phyloP scores from a whole-genome alignment of 2,888 invertebrate species.

The Lasioglossum marginatum region DNA sequence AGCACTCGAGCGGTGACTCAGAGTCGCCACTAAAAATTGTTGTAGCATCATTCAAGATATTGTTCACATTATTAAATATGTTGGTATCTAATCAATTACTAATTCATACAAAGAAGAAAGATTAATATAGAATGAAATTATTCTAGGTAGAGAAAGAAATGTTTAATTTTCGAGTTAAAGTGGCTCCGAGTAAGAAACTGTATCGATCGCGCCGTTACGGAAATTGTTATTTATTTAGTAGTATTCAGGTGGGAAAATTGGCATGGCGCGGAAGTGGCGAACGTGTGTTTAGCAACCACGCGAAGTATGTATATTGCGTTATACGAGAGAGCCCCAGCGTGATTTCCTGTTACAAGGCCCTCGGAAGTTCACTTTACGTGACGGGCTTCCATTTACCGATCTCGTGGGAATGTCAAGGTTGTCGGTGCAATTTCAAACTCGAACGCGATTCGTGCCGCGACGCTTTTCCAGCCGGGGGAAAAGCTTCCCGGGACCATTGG shows the following conservation, averaged over 20 bases:
- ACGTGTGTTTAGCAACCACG: not conserved
- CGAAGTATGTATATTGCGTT: slow-evolving; percentile 5
- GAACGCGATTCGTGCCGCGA: slow-evolving; percentile 54
- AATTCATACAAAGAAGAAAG: too few species aligned
- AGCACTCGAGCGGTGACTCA: too few species aligned
- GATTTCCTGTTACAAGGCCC: slow-evolving; percentile 41
- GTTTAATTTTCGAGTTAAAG: too few species aligned
- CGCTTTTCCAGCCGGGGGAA: slow-evolving; percentile 47
- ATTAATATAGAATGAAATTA: too few species aligned
- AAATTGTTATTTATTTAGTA: not conserved
- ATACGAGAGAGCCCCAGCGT: not conserved
- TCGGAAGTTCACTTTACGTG: slow-evolving; percentile 51
- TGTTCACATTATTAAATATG: too few species aligned
- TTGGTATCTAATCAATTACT: too few species aligned
- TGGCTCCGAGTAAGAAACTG: not conserved
- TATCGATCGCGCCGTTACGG: not conserved
- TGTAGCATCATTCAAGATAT: too few species aligned
- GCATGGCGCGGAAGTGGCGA: not conserved
- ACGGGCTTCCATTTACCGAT: slow-evolving; percentile 63
- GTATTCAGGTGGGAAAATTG: not conserved
- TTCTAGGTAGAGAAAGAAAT: too few species aligned
- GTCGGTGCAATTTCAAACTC: slow-evolving; percentile 65
- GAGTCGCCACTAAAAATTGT: too few species aligned
- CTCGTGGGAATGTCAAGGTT: slow-evolving; percentile 73
- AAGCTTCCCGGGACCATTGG: slow-evolving; percentile 36